Percentiles rank a stretch among this genome's conserved stretches.
Conservation (phyloP, 1,140 invertebrate species). For the Caenorhabditis latens region DNA sequence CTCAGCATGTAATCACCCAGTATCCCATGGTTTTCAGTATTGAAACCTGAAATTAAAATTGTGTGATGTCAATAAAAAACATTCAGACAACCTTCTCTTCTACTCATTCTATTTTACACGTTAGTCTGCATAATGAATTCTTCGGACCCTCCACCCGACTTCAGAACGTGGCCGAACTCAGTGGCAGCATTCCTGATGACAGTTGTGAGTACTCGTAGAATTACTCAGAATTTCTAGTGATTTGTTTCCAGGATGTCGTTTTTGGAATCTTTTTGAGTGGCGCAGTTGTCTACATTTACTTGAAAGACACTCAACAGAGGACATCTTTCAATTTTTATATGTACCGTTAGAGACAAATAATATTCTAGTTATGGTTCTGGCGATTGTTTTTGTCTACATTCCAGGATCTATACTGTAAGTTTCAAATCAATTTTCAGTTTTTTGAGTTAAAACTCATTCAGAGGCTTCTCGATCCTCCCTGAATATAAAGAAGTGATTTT, state of each 20-base stretch:
- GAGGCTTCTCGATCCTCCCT: neutral
- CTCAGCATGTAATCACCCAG: neutral
- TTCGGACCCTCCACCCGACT: neutral
- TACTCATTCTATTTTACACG: neutral
- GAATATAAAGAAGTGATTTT: too few relatives aligned
- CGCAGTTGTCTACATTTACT: neutral
- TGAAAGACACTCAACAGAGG: neutral
- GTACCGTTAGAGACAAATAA: neutral
- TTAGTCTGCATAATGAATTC: neutral
- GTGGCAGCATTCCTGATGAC: neutral
- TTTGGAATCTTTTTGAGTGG: constrained; percentile 1
- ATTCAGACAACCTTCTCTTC: neutral
- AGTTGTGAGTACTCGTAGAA: neutral
- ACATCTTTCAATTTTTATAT: constrained; percentile 16
- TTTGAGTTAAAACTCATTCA: neutral
- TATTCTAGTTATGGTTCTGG: neutral
- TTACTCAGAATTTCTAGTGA: neutral
- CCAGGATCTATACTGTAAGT: neutral
- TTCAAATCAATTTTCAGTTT: neutral
- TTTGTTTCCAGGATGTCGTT: neutral
- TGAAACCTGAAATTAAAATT: neutral
- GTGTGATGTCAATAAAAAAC: neutral
- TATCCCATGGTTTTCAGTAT: neutral
- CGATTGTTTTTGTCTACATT: neutral
- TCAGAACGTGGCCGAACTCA: neutral